Conservation (phyloP, 2,113 vertebrate genomes). For the Antechinus flavipes region DNA sequence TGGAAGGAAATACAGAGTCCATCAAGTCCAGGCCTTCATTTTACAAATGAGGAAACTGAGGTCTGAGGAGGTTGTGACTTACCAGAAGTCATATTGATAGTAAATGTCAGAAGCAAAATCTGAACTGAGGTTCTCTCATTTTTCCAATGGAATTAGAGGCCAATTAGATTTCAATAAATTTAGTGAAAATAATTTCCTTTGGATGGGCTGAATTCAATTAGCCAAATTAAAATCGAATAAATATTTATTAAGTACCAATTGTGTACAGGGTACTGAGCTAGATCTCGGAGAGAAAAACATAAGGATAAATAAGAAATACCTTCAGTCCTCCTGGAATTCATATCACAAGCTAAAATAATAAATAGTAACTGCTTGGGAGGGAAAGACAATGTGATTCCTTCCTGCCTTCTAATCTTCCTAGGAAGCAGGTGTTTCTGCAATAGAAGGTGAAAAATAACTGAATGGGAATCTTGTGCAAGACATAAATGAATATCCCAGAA, state of each 20-base stretch:
- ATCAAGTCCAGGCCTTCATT: background rate
- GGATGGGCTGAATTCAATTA: background rate
- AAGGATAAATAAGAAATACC: background rate
- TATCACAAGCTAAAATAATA: background rate
- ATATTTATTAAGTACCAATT: background rate
- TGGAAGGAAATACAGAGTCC: background rate
- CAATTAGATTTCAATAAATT: background rate
- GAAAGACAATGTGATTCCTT: background rate
- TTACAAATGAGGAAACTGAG: background rate
- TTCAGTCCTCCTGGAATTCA: background rate
- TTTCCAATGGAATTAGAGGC: background rate
- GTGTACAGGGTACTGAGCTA: background rate
- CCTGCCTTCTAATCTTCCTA: background rate
- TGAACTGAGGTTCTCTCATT: background rate
- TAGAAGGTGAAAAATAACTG: background rate
- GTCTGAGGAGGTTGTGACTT: background rate
- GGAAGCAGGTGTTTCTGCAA: background rate
- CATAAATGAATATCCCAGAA: background rate
- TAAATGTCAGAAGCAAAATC: background rate
- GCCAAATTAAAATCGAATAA: background rate
- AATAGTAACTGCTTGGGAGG: background rate
- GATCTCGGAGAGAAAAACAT: background rate
- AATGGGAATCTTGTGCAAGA: background rate
- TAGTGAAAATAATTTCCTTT: background rate
- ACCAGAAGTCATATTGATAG: background rate